These are phyloP conservation scores for Spilogale gracilis DNA, from an alignment of 2,113 vertebrate species.

Conservation along the genomic window DNA sequence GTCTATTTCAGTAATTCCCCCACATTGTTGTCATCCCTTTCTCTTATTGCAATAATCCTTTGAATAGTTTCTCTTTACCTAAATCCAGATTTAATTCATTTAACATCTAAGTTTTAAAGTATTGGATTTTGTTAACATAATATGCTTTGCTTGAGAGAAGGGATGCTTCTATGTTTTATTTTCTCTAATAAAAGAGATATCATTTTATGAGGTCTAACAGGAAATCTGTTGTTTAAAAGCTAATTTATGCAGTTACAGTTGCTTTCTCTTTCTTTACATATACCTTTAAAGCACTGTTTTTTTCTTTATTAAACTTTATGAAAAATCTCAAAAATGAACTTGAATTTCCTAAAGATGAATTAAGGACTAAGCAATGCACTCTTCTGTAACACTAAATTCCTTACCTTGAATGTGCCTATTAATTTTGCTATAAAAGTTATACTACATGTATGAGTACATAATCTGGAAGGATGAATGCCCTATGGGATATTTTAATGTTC, in stretches of 20 bases:
- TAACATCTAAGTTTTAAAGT: not conserved
- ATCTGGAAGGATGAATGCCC: not conserved
- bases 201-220: not conserved
- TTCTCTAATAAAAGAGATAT: not conserved
- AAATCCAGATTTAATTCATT: not conserved
- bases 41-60: not conserved
- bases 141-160: not conserved
- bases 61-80: not conserved
- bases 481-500: not conserved
- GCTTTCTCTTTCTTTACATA: not conserved
- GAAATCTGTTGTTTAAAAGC: not conserved
- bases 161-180: not conserved
- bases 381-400: not conserved
- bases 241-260: not conserved
- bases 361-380: not conserved
- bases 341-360: not conserved
- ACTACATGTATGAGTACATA: not conserved
- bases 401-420: not conserved
- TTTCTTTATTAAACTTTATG: not conserved
- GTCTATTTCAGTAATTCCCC: not conserved
- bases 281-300: not conserved
- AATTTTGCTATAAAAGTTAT: not conserved
- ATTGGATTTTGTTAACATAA: not conserved
- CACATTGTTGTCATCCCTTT: not conserved
- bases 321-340: not conserved